A percentile compares a stretch with the other conserved stretches of the same genome.
phyloP scores from a whole-genome alignment of 2,797 vertebrate species.

The Xenentodon cancila region DNA sequence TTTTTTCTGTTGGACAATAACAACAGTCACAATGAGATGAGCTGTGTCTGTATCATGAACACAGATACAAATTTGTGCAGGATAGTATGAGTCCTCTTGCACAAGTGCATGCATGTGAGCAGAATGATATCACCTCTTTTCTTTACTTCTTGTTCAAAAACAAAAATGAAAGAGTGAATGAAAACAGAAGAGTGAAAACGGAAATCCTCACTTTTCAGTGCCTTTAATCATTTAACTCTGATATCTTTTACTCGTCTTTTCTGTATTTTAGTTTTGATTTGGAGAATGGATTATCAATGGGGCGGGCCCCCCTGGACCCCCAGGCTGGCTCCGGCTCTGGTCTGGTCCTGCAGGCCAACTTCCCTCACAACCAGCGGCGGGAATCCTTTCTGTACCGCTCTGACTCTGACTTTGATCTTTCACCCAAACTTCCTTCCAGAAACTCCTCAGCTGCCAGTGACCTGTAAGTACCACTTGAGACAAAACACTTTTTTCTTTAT shows the following conservation, averaged over 20 bases:
- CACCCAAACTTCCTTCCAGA: slow-evolving; percentile 89
- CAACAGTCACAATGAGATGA: background rate
- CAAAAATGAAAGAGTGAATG: no score
- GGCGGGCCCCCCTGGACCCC: slow-evolving; percentile 83
- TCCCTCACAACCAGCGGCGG: slow-evolving; percentile 88
- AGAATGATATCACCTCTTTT: no score
- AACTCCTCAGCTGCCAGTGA: slow-evolving; percentile 91
- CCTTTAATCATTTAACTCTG: background rate
- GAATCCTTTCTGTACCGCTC: slow-evolving; percentile 96
- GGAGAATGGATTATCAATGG: slow-evolving; percentile 88
- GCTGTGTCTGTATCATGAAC: background rate
- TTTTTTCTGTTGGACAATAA: slow-evolving; percentile 9
- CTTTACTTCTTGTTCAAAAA: no score
- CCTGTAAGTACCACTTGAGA: slow-evolving; percentile 82
- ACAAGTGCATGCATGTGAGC: no score
- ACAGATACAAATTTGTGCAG: no score
- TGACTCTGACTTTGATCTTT: slow-evolving; percentile 93
- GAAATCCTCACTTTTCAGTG: no score
- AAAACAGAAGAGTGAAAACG: no score
- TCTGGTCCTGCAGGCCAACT: slow-evolving; percentile 84
- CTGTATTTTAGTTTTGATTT: slow-evolving; percentile 87
- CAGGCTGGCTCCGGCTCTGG: slow-evolving; percentile 86
- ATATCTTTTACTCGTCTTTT: background rate
- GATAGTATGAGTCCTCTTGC: no score
- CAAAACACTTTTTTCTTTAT: no score